Percentiles rank a stretch among this genome's conserved stretches.
phyloP scores from a whole-genome alignment of 2,113 vertebrate species.

The Cranoglanis bouderius region DNA sequence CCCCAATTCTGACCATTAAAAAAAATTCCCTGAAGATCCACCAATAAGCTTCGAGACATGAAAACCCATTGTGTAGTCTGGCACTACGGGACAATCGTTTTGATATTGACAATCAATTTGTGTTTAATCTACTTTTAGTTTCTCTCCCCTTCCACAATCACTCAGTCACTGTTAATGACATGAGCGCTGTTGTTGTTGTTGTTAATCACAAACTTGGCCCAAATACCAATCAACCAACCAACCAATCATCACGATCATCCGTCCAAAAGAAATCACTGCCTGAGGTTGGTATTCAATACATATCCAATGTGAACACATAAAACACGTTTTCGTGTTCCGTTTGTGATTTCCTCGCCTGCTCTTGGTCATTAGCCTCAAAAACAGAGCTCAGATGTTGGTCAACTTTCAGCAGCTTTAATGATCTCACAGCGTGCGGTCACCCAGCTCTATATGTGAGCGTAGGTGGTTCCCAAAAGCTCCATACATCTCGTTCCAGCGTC shows the following conservation, averaged over 20 bases:
- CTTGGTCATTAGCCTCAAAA: conserved; percentile 31
- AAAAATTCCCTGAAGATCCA: background rate
- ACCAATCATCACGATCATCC: background rate
- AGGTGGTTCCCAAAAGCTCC: conserved; percentile 16
- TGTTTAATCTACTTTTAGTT: background rate
- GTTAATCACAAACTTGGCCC: too few species aligned
- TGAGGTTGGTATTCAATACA: background rate
- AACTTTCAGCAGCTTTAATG: conserved; percentile 51
- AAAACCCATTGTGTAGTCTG: background rate
- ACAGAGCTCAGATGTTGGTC: conserved; percentile 4
- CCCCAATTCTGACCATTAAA: background rate
- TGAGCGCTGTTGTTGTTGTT: background rate
- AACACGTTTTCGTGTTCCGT: background rate
- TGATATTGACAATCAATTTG: background rate
- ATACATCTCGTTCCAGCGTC: conserved; percentile 1
- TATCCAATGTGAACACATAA: background rate
- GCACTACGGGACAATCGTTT: background rate
- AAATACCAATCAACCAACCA: background rate
- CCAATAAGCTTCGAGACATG: background rate
- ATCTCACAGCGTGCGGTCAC: conserved; percentile 41
- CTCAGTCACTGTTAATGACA: background rate
- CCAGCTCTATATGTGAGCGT: background rate
- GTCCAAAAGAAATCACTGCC: background rate
- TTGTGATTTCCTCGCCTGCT: background rate
- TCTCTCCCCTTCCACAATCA: background rate